Percentiles rank a stretch among this genome's conserved stretches.
Conservation (phyloP, 2,888 invertebrate genomes). For the Sisyra nigra region DNA sequence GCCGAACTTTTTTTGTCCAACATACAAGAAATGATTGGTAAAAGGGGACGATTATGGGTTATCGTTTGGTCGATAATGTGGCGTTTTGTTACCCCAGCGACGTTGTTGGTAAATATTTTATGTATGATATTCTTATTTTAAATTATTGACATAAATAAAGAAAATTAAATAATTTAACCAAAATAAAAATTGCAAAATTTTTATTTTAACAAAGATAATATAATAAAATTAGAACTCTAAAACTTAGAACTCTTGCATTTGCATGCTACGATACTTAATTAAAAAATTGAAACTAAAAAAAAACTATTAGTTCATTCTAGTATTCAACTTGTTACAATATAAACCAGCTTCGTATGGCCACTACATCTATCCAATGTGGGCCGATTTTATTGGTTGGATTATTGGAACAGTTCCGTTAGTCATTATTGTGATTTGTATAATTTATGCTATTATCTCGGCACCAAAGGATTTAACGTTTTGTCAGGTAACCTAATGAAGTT, state of each 20-base stretch:
- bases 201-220: too few species aligned
- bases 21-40: slow-evolving; percentile 45
- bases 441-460: slow-evolving; percentile 38
- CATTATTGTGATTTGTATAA: slow-evolving; percentile 42
- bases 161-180: too few species aligned
- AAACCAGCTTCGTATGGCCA: slow-evolving; percentile 54
- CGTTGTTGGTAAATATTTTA: slow-evolving; percentile 45
- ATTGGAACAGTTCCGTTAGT: slow-evolving; percentile 56
- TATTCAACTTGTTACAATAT: slow-evolving; percentile 68
- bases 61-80: slow-evolving; percentile 59
- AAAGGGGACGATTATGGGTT: slow-evolving; percentile 36
- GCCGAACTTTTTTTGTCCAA: slow-evolving; percentile 39
- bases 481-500: slow-evolving; percentile 25
- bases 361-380: slow-evolving; percentile 69
- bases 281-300: too few species aligned
- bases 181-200: too few species aligned
- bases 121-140: neutral
- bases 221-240: too few species aligned
- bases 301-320: slow-evolving; percentile 50
- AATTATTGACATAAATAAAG: neutral
- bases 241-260: too few species aligned
- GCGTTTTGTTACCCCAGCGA: slow-evolving; percentile 50
- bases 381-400: slow-evolving; percentile 60
- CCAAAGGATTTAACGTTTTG: slow-evolving; percentile 37
- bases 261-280: too few species aligned